Evolutionary conservation across 2,797 vertebrate species (phyloP).

Genomic region (Morus bassanus): DNA sequence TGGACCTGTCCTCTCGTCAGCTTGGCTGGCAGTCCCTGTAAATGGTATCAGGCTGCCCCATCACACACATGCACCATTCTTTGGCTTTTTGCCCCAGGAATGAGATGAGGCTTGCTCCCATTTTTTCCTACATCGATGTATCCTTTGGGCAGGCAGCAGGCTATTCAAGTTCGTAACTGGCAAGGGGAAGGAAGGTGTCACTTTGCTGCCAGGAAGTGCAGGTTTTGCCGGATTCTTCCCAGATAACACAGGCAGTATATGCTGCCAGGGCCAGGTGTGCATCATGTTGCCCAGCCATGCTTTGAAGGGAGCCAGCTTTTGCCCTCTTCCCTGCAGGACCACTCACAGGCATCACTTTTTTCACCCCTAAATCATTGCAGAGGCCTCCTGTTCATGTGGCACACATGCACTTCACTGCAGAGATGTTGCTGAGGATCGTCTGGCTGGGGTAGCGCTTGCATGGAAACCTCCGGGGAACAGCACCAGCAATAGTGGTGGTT

Average conservation of each 20-base stretch:
- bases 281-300: fast-evolving
- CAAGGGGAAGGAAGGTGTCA: background rate
- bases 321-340: background rate
- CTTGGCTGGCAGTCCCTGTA: background rate
- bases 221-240: background rate
- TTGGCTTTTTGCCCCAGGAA: background rate
- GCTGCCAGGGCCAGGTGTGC: background rate
- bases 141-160: background rate
- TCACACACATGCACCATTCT: fast-evolving
- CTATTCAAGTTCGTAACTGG: background rate
- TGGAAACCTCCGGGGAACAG: background rate
- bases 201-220: background rate
- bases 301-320: background rate
- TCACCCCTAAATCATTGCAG: background rate
- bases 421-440: background rate
- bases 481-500: background rate
- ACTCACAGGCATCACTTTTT: background rate
- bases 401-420: background rate
- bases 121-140: background rate
- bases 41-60: background rate
- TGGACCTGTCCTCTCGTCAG: background rate
- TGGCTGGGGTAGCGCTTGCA: background rate
- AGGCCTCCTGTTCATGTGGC: fast-evolving
- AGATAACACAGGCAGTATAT: background rate
- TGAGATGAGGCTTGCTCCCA: background rate